Percentiles rank a stretch among this genome's conserved stretches.
Evolutionary conservation across 2,113 vertebrate species (phyloP).

Genomic region (Catagonus wagneri): DNA sequence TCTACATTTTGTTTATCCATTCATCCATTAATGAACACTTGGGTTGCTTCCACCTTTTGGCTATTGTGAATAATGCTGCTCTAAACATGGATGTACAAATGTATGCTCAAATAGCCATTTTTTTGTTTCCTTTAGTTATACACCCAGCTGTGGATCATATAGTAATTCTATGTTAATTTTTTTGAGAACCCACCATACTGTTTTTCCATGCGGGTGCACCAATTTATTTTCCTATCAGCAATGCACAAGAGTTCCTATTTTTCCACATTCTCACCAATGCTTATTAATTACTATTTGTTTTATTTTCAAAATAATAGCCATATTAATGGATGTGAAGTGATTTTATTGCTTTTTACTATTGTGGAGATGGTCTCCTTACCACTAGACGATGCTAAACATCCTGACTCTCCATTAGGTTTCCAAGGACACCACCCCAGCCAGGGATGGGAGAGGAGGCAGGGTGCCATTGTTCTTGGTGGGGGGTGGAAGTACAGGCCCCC

Average conservation of each 20-base stretch:
- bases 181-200: neutral
- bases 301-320: neutral
- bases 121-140: neutral
- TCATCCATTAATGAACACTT: neutral
- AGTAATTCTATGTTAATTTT: neutral
- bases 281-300: constrained; percentile 18
- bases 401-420: neutral
- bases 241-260: neutral
- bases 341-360: neutral
- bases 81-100: neutral
- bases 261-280: neutral
- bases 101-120: neutral
- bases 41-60: neutral
- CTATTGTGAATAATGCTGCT: neutral
- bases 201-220: neutral
- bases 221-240: neutral
- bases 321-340: neutral
- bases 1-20: neutral
- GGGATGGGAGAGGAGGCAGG: neutral
- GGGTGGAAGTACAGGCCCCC: neutral
- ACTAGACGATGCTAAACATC: neutral
- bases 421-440: neutral
- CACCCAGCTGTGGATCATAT: neutral
- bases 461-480: neutral
- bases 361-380: neutral